phyloP scores from a whole-genome alignment of 2,888 invertebrate genomes.

The Pilophorus perplexus region DNA sequence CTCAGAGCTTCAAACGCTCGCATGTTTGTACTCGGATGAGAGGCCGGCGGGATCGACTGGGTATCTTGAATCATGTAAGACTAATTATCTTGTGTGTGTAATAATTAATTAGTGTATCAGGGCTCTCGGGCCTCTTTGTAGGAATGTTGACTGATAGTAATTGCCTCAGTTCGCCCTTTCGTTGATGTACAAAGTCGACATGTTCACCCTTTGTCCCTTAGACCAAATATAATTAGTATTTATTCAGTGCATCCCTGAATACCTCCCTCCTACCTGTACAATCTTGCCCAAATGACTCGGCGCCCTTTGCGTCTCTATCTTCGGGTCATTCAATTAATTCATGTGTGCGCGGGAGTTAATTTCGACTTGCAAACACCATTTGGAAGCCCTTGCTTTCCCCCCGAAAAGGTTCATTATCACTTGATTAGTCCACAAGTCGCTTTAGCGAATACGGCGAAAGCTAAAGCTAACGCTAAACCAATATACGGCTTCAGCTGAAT shows the following conservation, averaged over 20 bases:
- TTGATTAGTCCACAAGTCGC: conserved; percentile 1
- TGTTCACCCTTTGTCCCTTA: conserved; percentile 38
- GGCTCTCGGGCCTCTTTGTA: conserved; percentile 42
- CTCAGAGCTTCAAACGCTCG: conserved; percentile 9
- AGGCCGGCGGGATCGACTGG: conserved; percentile 20
- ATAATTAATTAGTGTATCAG: conserved; percentile 45
- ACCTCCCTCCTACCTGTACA: neutral
- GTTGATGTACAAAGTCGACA: conserved; percentile 39
- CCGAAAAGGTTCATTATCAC: conserved; percentile 9
- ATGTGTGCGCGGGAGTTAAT: conserved; percentile 14
- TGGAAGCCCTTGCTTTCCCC: neutral
- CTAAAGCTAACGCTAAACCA: too few relatives aligned
- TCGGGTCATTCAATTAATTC: conserved; percentile 16
- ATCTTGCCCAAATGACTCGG: conserved; percentile 4
- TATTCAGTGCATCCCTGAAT: conserved; percentile 33
- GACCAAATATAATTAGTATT: conserved; percentile 42
- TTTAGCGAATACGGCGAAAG: conserved; percentile 9
- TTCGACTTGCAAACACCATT: conserved; percentile 16
- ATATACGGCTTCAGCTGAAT: too few relatives aligned
- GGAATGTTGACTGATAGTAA: conserved; percentile 45
- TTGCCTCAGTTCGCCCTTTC: conserved; percentile 38
- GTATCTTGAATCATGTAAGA: conserved; percentile 42
- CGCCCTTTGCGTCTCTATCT: neutral
- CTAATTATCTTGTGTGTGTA: conserved; percentile 43
- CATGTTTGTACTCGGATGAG: conserved; percentile 30